Evolutionary conservation across 2,888 invertebrate genomes (phyloP).

Genomic region (Neoitamus cyanurus): DNA sequence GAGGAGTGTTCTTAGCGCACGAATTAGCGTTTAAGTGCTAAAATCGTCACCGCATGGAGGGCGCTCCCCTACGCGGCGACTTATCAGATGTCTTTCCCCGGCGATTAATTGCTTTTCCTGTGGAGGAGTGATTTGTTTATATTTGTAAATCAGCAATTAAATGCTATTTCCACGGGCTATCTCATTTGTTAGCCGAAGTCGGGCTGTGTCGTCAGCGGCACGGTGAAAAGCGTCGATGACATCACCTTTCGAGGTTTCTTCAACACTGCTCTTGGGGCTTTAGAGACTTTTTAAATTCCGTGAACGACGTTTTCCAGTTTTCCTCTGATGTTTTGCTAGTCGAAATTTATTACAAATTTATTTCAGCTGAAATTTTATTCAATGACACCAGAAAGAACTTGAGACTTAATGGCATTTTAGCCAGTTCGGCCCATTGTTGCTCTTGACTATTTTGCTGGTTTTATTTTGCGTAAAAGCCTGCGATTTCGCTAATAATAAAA

Average conservation of each 20-base stretch:
- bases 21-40: background rate
- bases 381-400: background rate
- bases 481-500: too few species aligned
- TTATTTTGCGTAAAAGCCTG: background rate
- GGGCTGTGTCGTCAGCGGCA: background rate
- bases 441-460: background rate
- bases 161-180: background rate
- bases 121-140: background rate
- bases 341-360: background rate
- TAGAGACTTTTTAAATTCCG: background rate
- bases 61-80: background rate
- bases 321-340: background rate
- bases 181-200: background rate
- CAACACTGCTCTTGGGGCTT: background rate
- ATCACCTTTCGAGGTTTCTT: background rate
- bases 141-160: background rate
- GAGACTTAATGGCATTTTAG: background rate
- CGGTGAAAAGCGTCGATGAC: background rate
- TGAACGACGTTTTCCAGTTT: background rate
- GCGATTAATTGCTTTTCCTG: background rate
- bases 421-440: background rate
- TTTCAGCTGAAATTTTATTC: background rate
- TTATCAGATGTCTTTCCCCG: background rate
- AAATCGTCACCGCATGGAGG: background rate
- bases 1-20: background rate